These are phyloP conservation scores for Chaenocephalus aceratus DNA, from an alignment of 2,113 vertebrate genomes.

Conservation along the genomic window DNA sequence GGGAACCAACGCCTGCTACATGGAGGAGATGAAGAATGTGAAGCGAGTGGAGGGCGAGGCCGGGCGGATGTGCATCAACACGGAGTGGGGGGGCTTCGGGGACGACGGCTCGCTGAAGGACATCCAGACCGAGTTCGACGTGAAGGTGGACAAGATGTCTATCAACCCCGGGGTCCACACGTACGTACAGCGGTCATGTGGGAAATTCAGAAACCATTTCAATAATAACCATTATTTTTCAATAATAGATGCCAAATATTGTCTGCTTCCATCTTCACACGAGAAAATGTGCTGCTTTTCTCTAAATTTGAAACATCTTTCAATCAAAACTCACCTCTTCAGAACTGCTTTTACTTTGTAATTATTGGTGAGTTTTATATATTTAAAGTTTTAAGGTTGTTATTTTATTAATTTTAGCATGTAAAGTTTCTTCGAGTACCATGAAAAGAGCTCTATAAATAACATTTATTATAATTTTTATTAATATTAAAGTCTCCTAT, in stretches of 20 bases:
- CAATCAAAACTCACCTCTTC: too few species aligned
- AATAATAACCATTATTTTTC: not conserved
- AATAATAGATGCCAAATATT: not conserved
- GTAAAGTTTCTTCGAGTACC: too few species aligned
- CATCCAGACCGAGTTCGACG: conserved; percentile 83
- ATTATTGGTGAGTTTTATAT: too few species aligned
- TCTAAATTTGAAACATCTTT: too few species aligned
- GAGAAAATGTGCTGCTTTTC: not conserved
- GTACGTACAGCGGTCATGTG: conserved; percentile 50
- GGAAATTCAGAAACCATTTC: not conserved
- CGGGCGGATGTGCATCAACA: conserved; percentile 96
- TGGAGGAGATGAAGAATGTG: conserved; percentile 96
- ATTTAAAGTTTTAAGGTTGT: too few species aligned
- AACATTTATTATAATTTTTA: too few species aligned
- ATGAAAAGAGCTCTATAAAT: too few species aligned
- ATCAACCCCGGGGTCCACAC: conserved; percentile 78
- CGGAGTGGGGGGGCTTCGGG: conserved; percentile 97
- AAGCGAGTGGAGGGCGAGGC: conserved; percentile 91
- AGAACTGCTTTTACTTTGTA: too few species aligned
- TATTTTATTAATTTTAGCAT: too few species aligned
- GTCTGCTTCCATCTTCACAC: not conserved
- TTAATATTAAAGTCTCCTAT: too few species aligned
- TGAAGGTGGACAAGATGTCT: conserved; percentile 80
- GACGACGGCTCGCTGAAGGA: conserved; percentile 81
- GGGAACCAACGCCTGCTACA: conserved; percentile 96